phyloP scores from a whole-genome alignment of 64 coral and sea anemone genomes.

The Porites australiensis region DNA sequence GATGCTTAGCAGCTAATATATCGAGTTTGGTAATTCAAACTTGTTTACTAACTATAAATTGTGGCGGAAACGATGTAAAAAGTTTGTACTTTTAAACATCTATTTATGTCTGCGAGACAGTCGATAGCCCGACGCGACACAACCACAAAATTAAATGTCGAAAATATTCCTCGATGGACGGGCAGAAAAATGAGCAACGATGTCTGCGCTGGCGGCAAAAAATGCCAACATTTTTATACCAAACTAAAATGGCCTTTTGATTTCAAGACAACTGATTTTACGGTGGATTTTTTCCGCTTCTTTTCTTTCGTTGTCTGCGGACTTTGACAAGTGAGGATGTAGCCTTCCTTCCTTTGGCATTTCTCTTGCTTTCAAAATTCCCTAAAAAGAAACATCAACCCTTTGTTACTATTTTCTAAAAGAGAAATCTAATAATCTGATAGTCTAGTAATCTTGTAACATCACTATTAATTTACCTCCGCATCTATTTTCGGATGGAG shows the following conservation, averaged over 20 bases:
- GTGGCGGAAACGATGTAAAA: not conserved
- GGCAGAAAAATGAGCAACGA: not conserved
- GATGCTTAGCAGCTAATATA: not conserved
- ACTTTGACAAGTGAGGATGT: not conserved
- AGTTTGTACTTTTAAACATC: not conserved
- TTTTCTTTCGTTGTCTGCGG: not conserved
- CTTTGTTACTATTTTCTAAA: not conserved
- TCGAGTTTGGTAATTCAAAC: not conserved
- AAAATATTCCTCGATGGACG: not conserved
- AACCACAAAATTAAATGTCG: not conserved
- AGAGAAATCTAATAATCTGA: not conserved
- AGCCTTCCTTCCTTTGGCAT: not conserved
- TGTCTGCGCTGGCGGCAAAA: not conserved
- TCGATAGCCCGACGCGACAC: no score
- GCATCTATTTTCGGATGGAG: not conserved
- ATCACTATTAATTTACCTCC: conserved; percentile 16
- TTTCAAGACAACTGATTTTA: not conserved
- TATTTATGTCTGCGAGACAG: not conserved
- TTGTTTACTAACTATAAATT: conserved; percentile 11
- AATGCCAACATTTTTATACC: not conserved
- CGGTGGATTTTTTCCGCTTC: conserved; percentile 5
- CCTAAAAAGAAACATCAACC: conserved; percentile 17
- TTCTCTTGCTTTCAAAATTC: conserved; percentile 4
- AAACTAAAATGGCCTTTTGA: not conserved
- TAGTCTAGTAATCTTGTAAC: not conserved